A percentile compares a stretch with the other conserved stretches of the same genome.
Conservation (phyloP, 2,797 vertebrate species). For the Microctenopoma steveboyesi region DNA sequence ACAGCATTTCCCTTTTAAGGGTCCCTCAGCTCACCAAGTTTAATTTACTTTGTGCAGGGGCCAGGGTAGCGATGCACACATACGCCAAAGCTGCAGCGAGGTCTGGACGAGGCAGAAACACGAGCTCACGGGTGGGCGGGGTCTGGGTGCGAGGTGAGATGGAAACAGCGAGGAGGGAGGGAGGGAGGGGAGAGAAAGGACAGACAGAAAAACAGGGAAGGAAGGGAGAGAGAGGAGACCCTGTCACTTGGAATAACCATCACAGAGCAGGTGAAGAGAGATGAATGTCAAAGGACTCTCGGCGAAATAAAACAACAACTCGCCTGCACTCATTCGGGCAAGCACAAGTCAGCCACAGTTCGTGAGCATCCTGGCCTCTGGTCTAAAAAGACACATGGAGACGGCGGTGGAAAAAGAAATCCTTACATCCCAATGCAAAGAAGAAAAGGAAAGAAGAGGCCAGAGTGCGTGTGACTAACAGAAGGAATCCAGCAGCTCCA, state of each 20-base stretch:
- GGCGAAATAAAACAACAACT: constrained; percentile 78
- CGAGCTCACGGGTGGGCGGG: constrained; percentile 4
- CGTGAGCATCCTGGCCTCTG: constrained; percentile 56
- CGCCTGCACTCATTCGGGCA: constrained; percentile 70
- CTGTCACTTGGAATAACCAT: constrained; percentile 76
- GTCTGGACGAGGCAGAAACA: constrained; percentile 24
- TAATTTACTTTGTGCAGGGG: constrained; percentile 58
- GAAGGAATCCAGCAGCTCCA: constrained; percentile 18
- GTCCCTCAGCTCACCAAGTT: constrained; percentile 58
- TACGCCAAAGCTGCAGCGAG: neutral
- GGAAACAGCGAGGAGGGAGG: neutral
- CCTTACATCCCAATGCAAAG: constrained; percentile 30
- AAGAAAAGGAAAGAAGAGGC: constrained; percentile 21
- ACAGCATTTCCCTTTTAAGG: constrained; percentile 77
- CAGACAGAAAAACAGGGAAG: constrained; percentile 44
- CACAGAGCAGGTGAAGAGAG: constrained; percentile 83
- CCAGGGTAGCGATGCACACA: constrained; percentile 23
- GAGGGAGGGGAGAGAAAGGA: constrained; percentile 7
- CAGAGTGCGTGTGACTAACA: constrained; percentile 1
- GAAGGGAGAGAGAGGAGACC: constrained; percentile 52
- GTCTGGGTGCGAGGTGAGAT: constrained; percentile 1
- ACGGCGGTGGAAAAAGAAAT: constrained; percentile 9
- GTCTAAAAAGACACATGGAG: constrained; percentile 46
- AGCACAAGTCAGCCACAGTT: constrained; percentile 63
- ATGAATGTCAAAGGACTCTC: constrained; percentile 84